Evolutionary conservation across 2,113 vertebrate species (phyloP), one percentile per base, ranked within the genome.

Genomic region (Alectura lathami): DNA sequence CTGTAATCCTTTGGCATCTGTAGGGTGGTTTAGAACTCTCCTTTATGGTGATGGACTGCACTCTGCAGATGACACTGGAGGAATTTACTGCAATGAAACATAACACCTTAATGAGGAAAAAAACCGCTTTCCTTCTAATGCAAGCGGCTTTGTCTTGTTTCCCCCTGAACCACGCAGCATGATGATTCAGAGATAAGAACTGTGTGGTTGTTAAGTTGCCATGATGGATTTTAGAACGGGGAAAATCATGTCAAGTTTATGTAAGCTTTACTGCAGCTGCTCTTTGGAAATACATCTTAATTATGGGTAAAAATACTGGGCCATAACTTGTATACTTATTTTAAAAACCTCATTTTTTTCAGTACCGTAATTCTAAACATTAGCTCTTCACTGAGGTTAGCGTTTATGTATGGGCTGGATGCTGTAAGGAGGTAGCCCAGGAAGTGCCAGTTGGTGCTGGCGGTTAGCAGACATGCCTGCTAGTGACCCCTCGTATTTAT

Each of bases 231-330:
- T 95, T 77, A 77, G 60, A 68, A 56, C 27, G 60, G 86, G 54
- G 64, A 72, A 91, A 91, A 80, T 93, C 84, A 93, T 2, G 3
- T 86, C 78, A 56, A 62, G 32, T 89, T 91, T 70, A 94, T 78
- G 67, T 70, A 57, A 89, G 60, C 64, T 53, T 57, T 70, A 88
- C 18, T 79, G 91, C 64, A 70, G 50, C 64, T 64, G 72, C 72
- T 89, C 82, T 72, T 94, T 86, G 34, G 51, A 93, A 86, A 94
- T 94, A 88, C 27, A 90, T 96, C 87, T 97, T 94, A 95, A 94
- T 96, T 94, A 88, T 83, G 72, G 94, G 94, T 72, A 93, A 94
- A 96, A 96, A 93, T 93, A 88, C 76, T 82, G 75, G 83, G 75
- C 91, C 51, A 43, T 97, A 72, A 89, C 79, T 89, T 87, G 56